Percentiles rank a stretch among this genome's conserved stretches.
These are phyloP conservation scores for Eurytoma adleriae DNA, from an alignment of 2,888 invertebrate genomes.

Conservation along the genomic window DNA sequence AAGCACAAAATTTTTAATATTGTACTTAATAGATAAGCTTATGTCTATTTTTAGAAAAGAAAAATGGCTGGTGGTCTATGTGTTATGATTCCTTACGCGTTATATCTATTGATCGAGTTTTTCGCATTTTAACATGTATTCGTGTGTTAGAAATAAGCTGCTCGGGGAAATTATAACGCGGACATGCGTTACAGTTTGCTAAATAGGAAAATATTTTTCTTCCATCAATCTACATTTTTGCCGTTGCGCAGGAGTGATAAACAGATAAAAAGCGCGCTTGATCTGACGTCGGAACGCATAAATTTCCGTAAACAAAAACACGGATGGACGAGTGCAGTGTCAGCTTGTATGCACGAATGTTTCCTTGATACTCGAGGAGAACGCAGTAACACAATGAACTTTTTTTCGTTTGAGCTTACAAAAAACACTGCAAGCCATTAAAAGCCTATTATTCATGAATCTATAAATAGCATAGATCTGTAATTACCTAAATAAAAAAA, in stretches of 20 bases:
- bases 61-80: too few species aligned
- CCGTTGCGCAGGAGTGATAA: neutral
- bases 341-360: neutral
- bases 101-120: too few species aligned
- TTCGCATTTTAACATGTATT: too few species aligned
- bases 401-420: neutral
- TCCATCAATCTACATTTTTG: neutral
- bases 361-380: neutral
- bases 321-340: neutral
- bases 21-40: too few species aligned
- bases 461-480: too few species aligned
- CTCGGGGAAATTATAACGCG: neutral
- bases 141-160: too few species aligned
- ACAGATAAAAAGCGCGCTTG: neutral
- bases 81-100: too few species aligned
- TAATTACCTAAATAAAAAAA: too few species aligned
- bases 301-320: slow-evolving; percentile 8
- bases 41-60: too few species aligned
- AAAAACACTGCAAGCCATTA: neutral
- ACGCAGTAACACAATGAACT: neutral
- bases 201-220: slow-evolving; percentile 20
- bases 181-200: neutral
- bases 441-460: too few species aligned
- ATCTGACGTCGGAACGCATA: neutral
- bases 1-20: too few species aligned